Base-by-base conservation (phyloP, 2,113 vertebrate genomes). In the Cephalopterus ornatus region DNA sequence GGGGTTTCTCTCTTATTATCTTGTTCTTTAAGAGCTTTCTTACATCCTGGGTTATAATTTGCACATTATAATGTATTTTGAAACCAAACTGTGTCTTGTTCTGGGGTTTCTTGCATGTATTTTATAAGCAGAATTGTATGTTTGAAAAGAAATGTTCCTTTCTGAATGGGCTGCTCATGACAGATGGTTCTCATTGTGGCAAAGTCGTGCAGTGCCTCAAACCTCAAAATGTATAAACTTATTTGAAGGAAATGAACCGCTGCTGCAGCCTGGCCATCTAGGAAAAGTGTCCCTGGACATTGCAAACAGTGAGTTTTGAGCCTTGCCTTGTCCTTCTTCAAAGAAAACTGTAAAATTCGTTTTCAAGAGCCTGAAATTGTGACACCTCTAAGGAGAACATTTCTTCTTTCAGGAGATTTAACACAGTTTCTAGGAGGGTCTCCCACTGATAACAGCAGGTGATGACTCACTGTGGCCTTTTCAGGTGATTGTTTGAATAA, bases 151-250 rank as follows among this genome's bases (percentile, higher is more conserved):
- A 91, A 28, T 7, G 28, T 28, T 80, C 24, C 6, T 91, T 88
- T 91, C 85, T 66, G 58, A 95, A 47, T 49, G 81, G 59, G 39
- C 35, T 92, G 41, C 41, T 91, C 41, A 2, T 46, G 78, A 62
- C 95, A 94, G 92, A 84, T 95, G 95, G 89, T 95, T 95, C 70
- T 95, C 73, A 65, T 92, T 95, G 95, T 79, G 92, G 95, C 6
- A 2, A 93, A 92, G 78, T 61, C 30, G 3, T 71, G 81, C 79
- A 67, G 76, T 62, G 91, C 92, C 93, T 85, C 88, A 96, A 93
- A 95, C 95, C 95, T 92, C 95, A 93, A 75, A 66, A 81, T 53
- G 61, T 56, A 49, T 47, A 73, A 91, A 83, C 77, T 75, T 65
- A 68, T 79, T 96, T 59, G 72, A 82, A 85, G 88, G 85, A 85